These are phyloP conservation scores for Andinoacara biseriatus DNA, from an alignment of 2,113 vertebrate species.

Conservation along the genomic window DNA sequence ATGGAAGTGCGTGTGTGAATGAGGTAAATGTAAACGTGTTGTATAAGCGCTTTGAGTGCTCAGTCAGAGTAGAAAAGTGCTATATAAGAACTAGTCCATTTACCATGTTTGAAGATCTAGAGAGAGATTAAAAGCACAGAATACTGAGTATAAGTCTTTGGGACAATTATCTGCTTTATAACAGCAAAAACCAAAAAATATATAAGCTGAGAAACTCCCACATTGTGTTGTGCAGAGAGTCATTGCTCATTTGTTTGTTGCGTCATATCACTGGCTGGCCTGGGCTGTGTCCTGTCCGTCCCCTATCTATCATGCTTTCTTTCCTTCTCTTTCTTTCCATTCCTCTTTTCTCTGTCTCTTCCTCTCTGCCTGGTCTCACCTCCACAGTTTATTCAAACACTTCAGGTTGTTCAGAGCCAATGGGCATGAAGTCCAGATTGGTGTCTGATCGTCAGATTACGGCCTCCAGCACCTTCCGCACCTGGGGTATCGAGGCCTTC, in stretches of 20 bases:
- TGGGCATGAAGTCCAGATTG: slow-evolving; percentile 89
- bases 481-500: slow-evolving; percentile 90
- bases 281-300: slow-evolving; percentile 53
- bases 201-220: not conserved
- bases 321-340: slow-evolving; percentile 36
- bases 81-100: no score
- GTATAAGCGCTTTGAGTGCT: no score
- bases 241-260: slow-evolving; percentile 1
- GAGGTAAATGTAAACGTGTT: no score
- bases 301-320: slow-evolving; percentile 53
- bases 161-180: not conserved
- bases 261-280: slow-evolving; percentile 38
- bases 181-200: not conserved
- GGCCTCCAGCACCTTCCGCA: slow-evolving; percentile 90
- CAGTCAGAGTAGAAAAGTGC: no score
- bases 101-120: no score
- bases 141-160: not conserved
- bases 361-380: slow-evolving; percentile 60
- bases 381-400: slow-evolving; percentile 85
- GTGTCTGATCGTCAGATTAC: slow-evolving; percentile 88
- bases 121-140: not conserved
- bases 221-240: not conserved
- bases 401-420: slow-evolving; percentile 93
- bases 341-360: slow-evolving; percentile 31
- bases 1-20: no score